Base-by-base conservation (phyloP, 2,797 vertebrate species). In the Clarias platycephalus region DNA sequence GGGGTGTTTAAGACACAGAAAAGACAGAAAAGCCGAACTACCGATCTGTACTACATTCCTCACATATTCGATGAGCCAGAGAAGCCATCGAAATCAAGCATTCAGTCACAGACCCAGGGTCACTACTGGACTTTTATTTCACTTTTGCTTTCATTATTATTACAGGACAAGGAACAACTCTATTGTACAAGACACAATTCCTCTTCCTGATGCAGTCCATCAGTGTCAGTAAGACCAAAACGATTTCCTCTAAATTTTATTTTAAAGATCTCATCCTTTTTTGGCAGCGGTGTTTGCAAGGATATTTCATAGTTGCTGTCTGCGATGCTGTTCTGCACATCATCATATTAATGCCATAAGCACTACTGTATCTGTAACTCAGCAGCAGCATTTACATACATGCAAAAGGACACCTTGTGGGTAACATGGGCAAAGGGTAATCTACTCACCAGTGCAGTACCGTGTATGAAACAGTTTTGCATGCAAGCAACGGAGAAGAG, bases 41-140 rank as follows among this genome's bases (percentile, higher is more conserved):
- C 60, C 71, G 40, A 71, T 1, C 53, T 66, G 60, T 0, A 72
- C 75, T 44, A 89, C 87, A 90, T 89, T 90, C 86, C 84, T 79
- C 86, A 90, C 84, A 58, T 68, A 40, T 81, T 44, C 22, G 58
- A 85, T 49, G 64, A 82, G 71, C 70, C 28, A 68, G 28, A 76
- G 44, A 64, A 80, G 66, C 24, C 53, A 60, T 55, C 44, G 70
- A 49, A 66, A 85, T 57, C 68, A 82, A 77, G 80, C 26, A 81
- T 78, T 84, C n/a, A 55, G 44, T 64, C 72, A 49, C 49, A 66
- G 58, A 60, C 58, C 63, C 55, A 71, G 57, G 66, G 37, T 22
- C 66, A 79, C n/a, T 18, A 70, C 28, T 12, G 28, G 15, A n/a
- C 44, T 78, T 26, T 18, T 58, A 40, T 67, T 80, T 31, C 66